Percentiles rank a stretch among this genome's conserved stretches.
phyloP scores from a whole-genome alignment of 2,888 invertebrate genomes.

The Gastracanthus pulcherrimus region DNA sequence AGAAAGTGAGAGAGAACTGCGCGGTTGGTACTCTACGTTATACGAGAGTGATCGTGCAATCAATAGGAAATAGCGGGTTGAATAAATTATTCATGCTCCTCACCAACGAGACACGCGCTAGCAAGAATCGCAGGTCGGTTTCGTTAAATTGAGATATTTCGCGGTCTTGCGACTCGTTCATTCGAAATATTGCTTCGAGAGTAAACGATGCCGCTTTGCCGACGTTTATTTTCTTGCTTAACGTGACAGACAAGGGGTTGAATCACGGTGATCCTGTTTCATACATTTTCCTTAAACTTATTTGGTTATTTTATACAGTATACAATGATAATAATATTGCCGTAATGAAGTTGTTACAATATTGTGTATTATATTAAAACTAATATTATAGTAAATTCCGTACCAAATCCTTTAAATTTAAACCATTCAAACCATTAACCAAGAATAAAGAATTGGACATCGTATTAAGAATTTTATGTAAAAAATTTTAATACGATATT shows the following conservation, averaged over 20 bases:
- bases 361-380: no score
- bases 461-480: no score
- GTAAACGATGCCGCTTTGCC: no score
- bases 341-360: no score
- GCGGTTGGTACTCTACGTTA: background rate
- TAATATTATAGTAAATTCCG: no score
- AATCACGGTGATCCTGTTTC: background rate
- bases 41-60: slow-evolving; percentile 59
- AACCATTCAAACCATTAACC: no score
- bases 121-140: slow-evolving; percentile 62
- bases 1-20: background rate
- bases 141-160: slow-evolving; percentile 61
- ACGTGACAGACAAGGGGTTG: background rate
- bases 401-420: no score
- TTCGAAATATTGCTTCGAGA: background rate
- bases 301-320: no score
- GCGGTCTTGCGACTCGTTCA: slow-evolving; percentile 10
- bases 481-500: no score
- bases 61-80: slow-evolving; percentile 62
- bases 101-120: slow-evolving; percentile 59
- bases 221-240: background rate
- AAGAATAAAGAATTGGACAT: no score
- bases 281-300: no score
- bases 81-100: slow-evolving; percentile 65
- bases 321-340: no score